A percentile compares a stretch with the other conserved stretches of the same genome.
Conservation (phyloP, 2,797 vertebrate genomes). For the Cryptoblepharus egeriae region DNA sequence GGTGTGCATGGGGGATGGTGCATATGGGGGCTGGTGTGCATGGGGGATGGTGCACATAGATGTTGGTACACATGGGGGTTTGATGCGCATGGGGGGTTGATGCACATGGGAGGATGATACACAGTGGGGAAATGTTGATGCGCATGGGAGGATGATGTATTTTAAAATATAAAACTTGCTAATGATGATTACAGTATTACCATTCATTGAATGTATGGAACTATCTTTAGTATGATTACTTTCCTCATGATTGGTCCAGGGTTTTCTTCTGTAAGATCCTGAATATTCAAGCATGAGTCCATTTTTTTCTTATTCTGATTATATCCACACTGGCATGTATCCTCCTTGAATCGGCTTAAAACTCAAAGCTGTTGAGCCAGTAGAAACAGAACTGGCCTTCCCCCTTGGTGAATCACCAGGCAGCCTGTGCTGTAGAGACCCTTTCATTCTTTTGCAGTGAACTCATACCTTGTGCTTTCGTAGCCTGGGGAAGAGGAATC, state of each 20-base stretch:
- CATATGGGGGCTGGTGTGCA: no score
- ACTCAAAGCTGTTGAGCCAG: constrained; percentile 47
- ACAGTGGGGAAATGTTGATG: no score
- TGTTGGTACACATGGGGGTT: no score
- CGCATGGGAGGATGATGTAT: no score
- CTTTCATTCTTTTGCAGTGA: constrained; percentile 68
- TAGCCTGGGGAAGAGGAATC: constrained; percentile 57
- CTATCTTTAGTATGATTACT: constrained; percentile 20
- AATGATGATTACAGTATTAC: constrained; percentile 18
- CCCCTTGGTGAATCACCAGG: constrained; percentile 57
- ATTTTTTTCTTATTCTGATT: constrained; percentile 37
- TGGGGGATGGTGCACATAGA: no score
- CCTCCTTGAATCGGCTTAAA: constrained; percentile 19
- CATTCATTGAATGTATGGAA: constrained; percentile 40
- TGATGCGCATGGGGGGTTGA: no score
- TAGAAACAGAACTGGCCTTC: constrained; percentile 55
- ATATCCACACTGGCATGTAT: constrained; percentile 12
- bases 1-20: no score
- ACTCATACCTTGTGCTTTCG: constrained; percentile 67
- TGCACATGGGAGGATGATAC: no score
- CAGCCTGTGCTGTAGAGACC: constrained; percentile 54
- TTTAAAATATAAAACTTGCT: constrained; percentile 31
- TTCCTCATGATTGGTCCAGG: not conserved
- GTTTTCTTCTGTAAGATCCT: constrained; percentile 32
- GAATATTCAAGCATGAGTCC: not conserved